Conservation (phyloP, 2,797 vertebrate genomes). For the Melanotaenia trifasciata region DNA sequence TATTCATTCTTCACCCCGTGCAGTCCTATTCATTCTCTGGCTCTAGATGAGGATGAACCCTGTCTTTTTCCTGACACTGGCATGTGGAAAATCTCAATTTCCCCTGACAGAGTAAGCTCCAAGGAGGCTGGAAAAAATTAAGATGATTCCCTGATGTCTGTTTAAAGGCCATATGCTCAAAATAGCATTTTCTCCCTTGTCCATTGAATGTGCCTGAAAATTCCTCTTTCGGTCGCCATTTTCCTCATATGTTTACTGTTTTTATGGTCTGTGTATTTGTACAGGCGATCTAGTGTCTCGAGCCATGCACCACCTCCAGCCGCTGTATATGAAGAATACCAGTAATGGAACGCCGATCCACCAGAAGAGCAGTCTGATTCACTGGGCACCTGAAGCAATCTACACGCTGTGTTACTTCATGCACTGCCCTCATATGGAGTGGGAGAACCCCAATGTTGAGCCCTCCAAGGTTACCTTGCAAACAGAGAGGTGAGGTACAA, state of each 20-base stretch:
- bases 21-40: slow-evolving; percentile 32
- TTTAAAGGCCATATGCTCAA: slow-evolving; percentile 51
- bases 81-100: slow-evolving; percentile 43
- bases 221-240: not conserved
- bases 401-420: slow-evolving; percentile 99
- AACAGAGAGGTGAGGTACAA: slow-evolving; percentile 90
- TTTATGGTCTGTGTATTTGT: slow-evolving; percentile 22
- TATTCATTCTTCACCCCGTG: slow-evolving; percentile 57
- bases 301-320: slow-evolving; percentile 95
- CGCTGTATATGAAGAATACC: slow-evolving; percentile 90
- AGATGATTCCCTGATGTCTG: slow-evolving; percentile 44
- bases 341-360: slow-evolving; percentile 92
- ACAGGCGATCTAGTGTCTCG: slow-evolving; percentile 95
- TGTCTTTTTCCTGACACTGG: slow-evolving; percentile 46
- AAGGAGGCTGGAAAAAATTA: slow-evolving; percentile 33
- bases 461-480: slow-evolving; percentile 94
- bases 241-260: slow-evolving; percentile 16
- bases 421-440: slow-evolving; percentile 98
- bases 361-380: slow-evolving; percentile 88
- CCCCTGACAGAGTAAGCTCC: slow-evolving; percentile 47
- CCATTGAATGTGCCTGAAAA: slow-evolving; percentile 13
- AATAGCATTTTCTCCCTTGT: slow-evolving; percentile 31
- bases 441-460: slow-evolving; percentile 96
- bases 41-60: slow-evolving; percentile 47
- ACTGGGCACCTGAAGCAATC: slow-evolving; percentile 96